Evolutionary conservation across 2,797 vertebrate species (phyloP).

Genomic region (Parambassis ranga): DNA sequence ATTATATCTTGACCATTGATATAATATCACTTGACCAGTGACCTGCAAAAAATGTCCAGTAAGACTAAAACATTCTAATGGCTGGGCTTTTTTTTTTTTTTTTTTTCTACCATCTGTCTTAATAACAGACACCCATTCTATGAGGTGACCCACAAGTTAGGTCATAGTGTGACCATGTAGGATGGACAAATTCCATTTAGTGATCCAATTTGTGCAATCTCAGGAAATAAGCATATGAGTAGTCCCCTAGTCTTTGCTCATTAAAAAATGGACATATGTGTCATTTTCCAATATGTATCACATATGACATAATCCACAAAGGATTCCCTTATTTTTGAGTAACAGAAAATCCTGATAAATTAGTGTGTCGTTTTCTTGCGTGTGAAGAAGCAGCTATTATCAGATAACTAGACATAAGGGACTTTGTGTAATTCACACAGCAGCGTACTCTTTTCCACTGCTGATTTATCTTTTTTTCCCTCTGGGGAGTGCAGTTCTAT

Average conservation of each 20-base stretch:
- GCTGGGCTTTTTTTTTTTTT: no score
- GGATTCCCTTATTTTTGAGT: slow-evolving; percentile 17
- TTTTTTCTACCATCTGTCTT: no score
- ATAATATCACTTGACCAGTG: no score
- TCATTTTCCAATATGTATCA: slow-evolving; percentile 3
- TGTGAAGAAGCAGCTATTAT: slow-evolving; percentile 53
- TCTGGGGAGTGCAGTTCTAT: slow-evolving; percentile 52
- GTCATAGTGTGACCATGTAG: background rate
- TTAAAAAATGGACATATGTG: background rate
- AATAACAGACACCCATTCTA: background rate
- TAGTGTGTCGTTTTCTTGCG: slow-evolving; percentile 33
- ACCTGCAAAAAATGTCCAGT: background rate
- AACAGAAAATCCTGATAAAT: slow-evolving; percentile 24
- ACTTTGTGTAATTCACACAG: slow-evolving; percentile 53
- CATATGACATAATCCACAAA: slow-evolving; percentile 18
- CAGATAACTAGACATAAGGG: slow-evolving; percentile 57
- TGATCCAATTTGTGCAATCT: background rate
- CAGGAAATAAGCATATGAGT: background rate
- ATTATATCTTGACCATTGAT: no score
- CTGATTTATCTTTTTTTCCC: slow-evolving; percentile 64
- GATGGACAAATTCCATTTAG: background rate
- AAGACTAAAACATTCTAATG: background rate
- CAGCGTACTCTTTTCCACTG: slow-evolving; percentile 38
- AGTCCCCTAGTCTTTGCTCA: background rate
- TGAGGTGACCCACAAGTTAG: background rate